A percentile compares a stretch with the other conserved stretches of the same genome.
Conservation (phyloP, 2,113 vertebrate genomes). For the Chitala chitala region DNA sequence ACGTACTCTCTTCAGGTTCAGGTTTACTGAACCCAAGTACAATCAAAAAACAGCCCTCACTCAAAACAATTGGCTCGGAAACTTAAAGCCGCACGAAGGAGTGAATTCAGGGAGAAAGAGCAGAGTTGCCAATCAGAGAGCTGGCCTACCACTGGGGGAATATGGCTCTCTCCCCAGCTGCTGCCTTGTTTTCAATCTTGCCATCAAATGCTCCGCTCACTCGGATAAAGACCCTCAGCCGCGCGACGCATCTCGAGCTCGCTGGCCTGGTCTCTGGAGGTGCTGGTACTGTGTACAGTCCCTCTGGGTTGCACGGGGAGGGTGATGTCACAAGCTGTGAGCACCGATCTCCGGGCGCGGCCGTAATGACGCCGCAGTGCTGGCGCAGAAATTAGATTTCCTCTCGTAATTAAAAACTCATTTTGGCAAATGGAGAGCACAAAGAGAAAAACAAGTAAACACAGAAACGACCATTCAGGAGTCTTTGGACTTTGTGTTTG, state of each 20-base stretch:
- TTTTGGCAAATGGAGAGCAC: background rate
- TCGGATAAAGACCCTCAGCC: background rate
- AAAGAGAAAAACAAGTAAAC: background rate
- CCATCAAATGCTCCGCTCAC: constrained; percentile 6
- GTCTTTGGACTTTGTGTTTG: constrained; percentile 9
- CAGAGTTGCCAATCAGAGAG: background rate
- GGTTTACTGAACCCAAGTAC: background rate
- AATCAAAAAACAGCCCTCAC: background rate
- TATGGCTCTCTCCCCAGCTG: constrained; percentile 2
- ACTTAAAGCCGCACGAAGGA: background rate
- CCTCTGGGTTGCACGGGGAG: background rate
- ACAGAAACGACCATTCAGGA: background rate
- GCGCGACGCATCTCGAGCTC: background rate
- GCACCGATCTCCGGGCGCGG: background rate
- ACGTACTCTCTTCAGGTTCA: background rate
- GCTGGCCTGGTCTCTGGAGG: background rate
- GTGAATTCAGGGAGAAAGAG: constrained; percentile 17
- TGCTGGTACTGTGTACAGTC: background rate
- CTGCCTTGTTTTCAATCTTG: constrained; percentile 1
- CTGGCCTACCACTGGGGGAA: background rate
- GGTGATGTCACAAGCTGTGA: too few species aligned
- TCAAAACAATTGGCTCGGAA: constrained; percentile 9
- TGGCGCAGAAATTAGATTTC: background rate
- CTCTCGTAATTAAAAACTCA: constrained; percentile 16
- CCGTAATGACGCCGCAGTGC: background rate